Evolutionary conservation across 2,888 invertebrate genomes (phyloP), one percentile per base, ranked within the genome.

Genomic region (Tetragonula carbonaria): DNA sequence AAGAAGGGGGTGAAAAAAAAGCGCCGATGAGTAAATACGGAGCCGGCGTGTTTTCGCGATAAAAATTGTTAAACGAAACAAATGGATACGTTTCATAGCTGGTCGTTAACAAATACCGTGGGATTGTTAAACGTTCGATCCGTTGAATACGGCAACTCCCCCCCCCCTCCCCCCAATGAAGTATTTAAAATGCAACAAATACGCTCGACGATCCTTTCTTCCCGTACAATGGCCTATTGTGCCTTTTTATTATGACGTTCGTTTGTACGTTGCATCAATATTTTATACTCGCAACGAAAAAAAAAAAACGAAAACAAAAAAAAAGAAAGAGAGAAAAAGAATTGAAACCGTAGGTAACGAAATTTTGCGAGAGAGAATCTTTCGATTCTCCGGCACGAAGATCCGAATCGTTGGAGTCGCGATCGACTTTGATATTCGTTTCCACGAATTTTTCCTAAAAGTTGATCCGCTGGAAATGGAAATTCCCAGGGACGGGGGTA

Each of bases 51-150:
- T 63, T 63, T 13, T 4, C 16, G 11, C 51, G 57, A 45, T 77
- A 33, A 67, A 73, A 63, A 70, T 81, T 83, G 57, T 65, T 28
- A 57, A 77, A 65, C 21, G 57, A 59, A 74, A 63, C 13, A 53
- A 67, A 55, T 59, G 66, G 57, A 71, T 71, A 70, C 16, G 21
- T 67, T 79, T 62, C 57, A 18, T 11, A 33, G 18, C 18, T 4
- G 62, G 50, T 67, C 23, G 72, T 76, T 63, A 70, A 65, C 45
- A 80, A 73, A 66, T 73, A 50, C 45, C 21, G 53, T 1, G 13
- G 51, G 33, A 3, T 14, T 59, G 51, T 79, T 67, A 38, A 68
- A 72, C 50, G 67, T 59, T 57, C 33, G 38, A 79, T 50, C 38
- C 55, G 23, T 28, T 50, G 23, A 45, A 50, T 55, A 28, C 16